Base-by-base conservation (phyloP, 2,113 vertebrate species). In the Pleuronectes platessa region DNA sequence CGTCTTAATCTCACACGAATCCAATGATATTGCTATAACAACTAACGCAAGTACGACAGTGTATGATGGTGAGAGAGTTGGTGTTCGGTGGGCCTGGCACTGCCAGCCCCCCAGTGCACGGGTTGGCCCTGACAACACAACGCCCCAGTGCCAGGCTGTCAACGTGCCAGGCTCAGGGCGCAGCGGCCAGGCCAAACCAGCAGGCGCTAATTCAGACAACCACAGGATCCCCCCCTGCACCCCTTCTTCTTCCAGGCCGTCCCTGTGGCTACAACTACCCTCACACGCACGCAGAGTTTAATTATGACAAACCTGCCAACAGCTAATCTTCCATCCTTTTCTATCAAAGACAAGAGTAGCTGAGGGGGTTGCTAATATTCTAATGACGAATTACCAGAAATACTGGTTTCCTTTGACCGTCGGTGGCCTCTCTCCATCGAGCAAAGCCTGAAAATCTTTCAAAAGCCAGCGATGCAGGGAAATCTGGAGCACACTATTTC, bases 251-350 rank as follows among this genome's bases (percentile, higher is more conserved):
- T 72, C 68, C 70, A 76, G 62, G 64, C 73, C 72, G 69, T 78
- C 86, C 80, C 76, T 72, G 58, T 86, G 79, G 78, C 84, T 80
- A 72, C 70, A 85, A 78, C 72, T 54, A 54, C 77, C 60, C 51
- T 40, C 59, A 37, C 79, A 78, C 74, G 67, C 81, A 78, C 68
- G 83, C 81, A 77, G 62, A 81, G 61, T 86, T 91, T 92, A 90
- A 94, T 92, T 89, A 93, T 84, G 86, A 88, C 83, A 81, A 89
- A 92, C 85, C 86, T 82, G 86, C 91, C 93, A 93, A 89, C 87
- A 90, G 74, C 82, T 90, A 90, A 92, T 92, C 88, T 82, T 74
- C 81, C 80, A 86, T 91, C 88, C 89, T 87, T 93, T 88, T 78
- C 89, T 58, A 89, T 90, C 86, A 93, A 91, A 90, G 76, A 86